Conservation (phyloP, 2,797 vertebrate genomes). For the Cephalopachus bancanus region DNA sequence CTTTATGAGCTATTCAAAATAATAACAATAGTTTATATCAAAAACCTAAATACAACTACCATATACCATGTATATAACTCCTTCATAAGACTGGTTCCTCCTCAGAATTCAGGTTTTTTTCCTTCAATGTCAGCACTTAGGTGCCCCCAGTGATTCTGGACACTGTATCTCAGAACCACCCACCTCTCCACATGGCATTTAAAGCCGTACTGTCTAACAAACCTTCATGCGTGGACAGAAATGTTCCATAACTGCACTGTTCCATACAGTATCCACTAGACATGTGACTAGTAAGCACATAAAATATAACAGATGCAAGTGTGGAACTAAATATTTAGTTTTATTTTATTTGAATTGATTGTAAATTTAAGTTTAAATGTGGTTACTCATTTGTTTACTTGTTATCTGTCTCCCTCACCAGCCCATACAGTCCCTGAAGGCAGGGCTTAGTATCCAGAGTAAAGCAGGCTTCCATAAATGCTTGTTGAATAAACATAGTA, state of each 20-base stretch:
- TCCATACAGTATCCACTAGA: not conserved
- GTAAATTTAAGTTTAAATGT: too few species aligned
- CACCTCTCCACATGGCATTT: not conserved
- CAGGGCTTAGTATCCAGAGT: not conserved
- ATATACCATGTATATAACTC: too few species aligned
- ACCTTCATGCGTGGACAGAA: accelerated
- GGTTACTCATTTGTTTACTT: not conserved
- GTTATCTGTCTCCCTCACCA: not conserved
- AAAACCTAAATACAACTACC: not conserved
- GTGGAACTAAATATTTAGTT: not conserved
- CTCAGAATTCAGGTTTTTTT: not conserved
- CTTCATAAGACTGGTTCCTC: not conserved
- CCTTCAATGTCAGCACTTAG: not conserved
- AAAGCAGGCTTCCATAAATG: not conserved
- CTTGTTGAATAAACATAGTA: not conserved
- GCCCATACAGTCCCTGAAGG: not conserved
- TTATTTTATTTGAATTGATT: not conserved
- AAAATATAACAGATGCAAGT: not conserved
- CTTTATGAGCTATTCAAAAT: not conserved
- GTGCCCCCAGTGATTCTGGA: not conserved
- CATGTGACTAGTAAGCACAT: not conserved
- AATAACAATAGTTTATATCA: not conserved
- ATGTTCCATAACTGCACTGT: accelerated
- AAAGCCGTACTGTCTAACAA: not conserved
- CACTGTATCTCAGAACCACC: not conserved